A percentile compares a stretch with the other conserved stretches of the same genome.
Evolutionary conservation across 2,797 vertebrate genomes (phyloP).

Genomic region (Vespertilio murinus): DNA sequence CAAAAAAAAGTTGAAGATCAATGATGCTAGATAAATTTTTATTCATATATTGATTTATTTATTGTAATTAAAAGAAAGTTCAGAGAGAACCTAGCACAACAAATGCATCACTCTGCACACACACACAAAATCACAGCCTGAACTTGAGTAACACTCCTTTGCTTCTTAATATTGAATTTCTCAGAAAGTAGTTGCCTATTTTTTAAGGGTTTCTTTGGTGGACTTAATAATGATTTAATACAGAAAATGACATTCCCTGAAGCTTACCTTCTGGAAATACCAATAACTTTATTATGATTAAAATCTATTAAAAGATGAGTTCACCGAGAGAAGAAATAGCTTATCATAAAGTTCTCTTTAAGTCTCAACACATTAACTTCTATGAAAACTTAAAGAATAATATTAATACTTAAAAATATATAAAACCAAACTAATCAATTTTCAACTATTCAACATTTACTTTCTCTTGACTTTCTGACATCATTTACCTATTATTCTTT

Average conservation of each 20-base stretch:
- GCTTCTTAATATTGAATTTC: background rate
- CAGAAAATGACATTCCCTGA: background rate
- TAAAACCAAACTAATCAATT: background rate
- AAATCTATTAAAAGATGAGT: background rate
- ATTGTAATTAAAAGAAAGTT: background rate
- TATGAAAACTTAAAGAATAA: background rate
- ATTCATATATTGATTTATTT: background rate
- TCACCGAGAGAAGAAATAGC: background rate
- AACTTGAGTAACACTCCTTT: background rate
- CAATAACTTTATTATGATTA: background rate
- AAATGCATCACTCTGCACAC: background rate
- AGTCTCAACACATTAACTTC: background rate
- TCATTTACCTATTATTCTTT: background rate
- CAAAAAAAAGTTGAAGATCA: background rate
- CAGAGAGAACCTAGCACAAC: background rate
- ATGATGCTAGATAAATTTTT: background rate
- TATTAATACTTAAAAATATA: slow-evolving; percentile 9
- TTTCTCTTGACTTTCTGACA: background rate
- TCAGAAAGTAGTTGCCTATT: background rate
- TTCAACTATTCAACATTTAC: background rate
- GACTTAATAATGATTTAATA: slow-evolving; percentile 7
- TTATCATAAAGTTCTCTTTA: background rate
- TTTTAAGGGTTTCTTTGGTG: background rate
- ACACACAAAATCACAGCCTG: background rate
- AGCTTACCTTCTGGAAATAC: background rate